A percentile compares a stretch with the other conserved stretches of the same genome.
phyloP scores from a whole-genome alignment of 2,113 vertebrate genomes.

The Microtus oregoni region DNA sequence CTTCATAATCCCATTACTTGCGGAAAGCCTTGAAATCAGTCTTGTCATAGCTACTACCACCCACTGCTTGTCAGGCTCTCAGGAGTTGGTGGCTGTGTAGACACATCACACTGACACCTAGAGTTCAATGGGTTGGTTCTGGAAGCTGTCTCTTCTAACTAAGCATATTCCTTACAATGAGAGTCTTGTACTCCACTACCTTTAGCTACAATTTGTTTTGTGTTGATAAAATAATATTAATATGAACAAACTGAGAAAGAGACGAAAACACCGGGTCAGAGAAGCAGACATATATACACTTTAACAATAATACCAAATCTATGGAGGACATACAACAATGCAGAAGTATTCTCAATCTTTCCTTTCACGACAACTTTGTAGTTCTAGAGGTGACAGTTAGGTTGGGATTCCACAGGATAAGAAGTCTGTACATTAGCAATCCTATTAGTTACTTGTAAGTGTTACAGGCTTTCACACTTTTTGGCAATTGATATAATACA shows the following conservation, averaged over 20 bases:
- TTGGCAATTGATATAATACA: background rate
- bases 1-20: conserved; percentile 45
- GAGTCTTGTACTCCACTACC: background rate
- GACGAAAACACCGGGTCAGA: background rate
- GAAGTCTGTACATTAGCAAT: background rate
- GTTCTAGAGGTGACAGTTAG: background rate
- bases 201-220: conserved; percentile 1
- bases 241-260: background rate
- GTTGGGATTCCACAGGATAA: background rate
- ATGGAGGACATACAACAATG: background rate
- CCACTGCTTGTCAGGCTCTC: background rate
- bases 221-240: conserved; percentile 42
- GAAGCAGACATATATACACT: background rate
- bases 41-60: background rate
- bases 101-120: background rate
- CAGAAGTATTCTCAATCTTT: background rate
- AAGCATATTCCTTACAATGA: background rate
- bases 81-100: background rate
- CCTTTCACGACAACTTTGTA: background rate
- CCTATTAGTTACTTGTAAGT: background rate
- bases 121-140: background rate
- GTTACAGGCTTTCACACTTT: background rate
- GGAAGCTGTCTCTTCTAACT: background rate
- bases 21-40: background rate
- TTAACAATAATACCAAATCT: background rate